phyloP scores from a whole-genome alignment of 2,113 vertebrate genomes.

The Zosterops hypoxanthus region DNA sequence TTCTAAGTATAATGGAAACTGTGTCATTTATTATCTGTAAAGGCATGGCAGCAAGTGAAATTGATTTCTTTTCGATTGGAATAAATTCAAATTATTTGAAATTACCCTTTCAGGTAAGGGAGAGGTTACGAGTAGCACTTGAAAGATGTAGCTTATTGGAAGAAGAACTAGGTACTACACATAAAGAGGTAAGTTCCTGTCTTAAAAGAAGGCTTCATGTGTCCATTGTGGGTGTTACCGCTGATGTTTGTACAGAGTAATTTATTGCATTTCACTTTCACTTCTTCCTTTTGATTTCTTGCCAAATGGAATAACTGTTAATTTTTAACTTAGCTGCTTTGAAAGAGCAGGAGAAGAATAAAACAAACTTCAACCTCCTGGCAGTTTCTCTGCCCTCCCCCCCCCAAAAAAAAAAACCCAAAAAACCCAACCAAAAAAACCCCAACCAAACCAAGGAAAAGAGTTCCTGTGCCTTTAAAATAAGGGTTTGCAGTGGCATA shows the following conservation, averaged over 20 bases:
- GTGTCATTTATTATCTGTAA: not conserved
- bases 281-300: not conserved
- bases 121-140: slow-evolving; percentile 91
- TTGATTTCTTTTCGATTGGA: not conserved
- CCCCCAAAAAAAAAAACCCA: too few relatives aligned
- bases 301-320: not conserved
- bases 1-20: not conserved
- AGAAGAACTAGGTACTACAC: slow-evolving; percentile 89
- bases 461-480: not conserved
- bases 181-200: slow-evolving; percentile 88
- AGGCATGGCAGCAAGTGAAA: not conserved
- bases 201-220: not conserved
- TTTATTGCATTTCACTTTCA: not conserved
- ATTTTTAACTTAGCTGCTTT: not conserved
- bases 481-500: not conserved
- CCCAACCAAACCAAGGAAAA: not conserved
- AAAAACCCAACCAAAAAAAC: not conserved
- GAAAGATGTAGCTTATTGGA: slow-evolving; percentile 93
- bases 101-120: slow-evolving; percentile 85
- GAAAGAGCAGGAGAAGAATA: not conserved
- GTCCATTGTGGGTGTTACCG: not conserved
- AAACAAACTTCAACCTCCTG: not conserved
- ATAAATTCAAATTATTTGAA: not conserved
- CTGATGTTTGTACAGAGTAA: not conserved
- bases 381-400: not conserved